Percentiles rank a stretch among this genome's conserved stretches.
These are phyloP conservation scores for Calyptomena viridis DNA, from an alignment of 2,113 vertebrate genomes.

Conservation along the genomic window DNA sequence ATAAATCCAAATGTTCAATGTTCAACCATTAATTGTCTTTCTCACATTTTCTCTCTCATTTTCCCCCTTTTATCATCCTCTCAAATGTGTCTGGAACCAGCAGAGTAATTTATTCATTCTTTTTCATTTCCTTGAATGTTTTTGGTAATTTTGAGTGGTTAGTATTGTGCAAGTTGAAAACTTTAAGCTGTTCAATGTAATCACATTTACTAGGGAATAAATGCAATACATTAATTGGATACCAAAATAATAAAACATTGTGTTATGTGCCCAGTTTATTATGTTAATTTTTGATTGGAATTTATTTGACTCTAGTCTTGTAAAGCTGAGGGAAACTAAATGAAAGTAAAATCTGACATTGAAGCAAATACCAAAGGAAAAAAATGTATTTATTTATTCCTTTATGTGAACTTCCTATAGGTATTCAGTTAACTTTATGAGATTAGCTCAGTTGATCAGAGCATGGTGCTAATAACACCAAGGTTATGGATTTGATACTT, in stretches of 20 bases:
- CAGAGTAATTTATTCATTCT: neutral
- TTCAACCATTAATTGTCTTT: neutral
- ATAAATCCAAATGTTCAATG: neutral
- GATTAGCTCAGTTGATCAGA: neutral
- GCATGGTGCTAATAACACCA: neutral
- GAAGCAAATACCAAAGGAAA: neutral
- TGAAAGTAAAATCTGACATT: neutral
- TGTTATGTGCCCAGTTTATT: neutral
- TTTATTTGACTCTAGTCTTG: neutral
- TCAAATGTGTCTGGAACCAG: neutral
- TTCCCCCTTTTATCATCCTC: neutral
- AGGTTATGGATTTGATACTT: neutral
- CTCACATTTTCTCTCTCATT: neutral
- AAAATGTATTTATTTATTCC: neutral
- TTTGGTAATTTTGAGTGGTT: neutral
- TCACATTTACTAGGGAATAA: neutral
- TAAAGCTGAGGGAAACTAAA: neutral
- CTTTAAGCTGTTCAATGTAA: neutral
- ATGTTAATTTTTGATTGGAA: neutral
- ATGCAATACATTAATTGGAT: neutral
- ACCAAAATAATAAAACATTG: neutral
- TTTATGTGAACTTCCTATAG: neutral
- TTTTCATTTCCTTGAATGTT: neutral
- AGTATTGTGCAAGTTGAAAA: neutral
- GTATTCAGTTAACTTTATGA: neutral